These are phyloP conservation scores for Ceyx melanurus DNA, from an alignment of 2,113 vertebrate genomes.

Conservation along the genomic window DNA sequence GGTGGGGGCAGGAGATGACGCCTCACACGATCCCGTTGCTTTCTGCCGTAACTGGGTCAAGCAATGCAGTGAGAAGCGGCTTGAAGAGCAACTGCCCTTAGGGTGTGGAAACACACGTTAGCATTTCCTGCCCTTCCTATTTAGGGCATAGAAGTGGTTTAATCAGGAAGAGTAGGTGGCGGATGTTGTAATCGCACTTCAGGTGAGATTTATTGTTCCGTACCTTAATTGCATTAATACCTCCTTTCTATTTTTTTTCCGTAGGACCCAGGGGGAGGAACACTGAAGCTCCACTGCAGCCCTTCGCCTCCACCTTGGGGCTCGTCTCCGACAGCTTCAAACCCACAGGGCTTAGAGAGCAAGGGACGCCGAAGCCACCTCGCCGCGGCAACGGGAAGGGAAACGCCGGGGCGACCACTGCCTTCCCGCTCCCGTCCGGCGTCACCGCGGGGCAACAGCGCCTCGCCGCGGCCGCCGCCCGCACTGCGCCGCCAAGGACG, in stretches of 20 bases:
- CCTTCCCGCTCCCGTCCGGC: not conserved
- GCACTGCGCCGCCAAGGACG: not conserved
- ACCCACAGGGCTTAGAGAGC: not conserved
- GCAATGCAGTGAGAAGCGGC: not conserved
- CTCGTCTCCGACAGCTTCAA: too few species aligned
- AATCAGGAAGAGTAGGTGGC: not conserved
- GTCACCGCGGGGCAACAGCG: constrained; percentile 4
- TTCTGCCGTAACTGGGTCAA: not conserved
- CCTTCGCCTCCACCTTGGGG: not conserved
- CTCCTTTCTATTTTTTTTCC: not conserved
- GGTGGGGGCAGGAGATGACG: accelerated
- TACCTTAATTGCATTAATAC: not conserved
- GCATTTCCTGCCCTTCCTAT: not conserved
- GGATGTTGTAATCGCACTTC: not conserved
- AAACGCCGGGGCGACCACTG: not conserved
- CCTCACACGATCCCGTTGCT: accelerated
- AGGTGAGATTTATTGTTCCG: not conserved
- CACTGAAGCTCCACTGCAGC: not conserved
- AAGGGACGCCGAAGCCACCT: not conserved
- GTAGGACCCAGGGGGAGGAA: accelerated
- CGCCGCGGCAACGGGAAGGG: not conserved
- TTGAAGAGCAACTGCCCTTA: not conserved
- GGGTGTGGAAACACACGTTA: not conserved
- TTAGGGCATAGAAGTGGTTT: not conserved
- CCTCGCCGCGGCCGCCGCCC: not conserved